Evolutionary conservation across 2,888 invertebrate genomes (phyloP).

Genomic region (Silvanus unidentatus): DNA sequence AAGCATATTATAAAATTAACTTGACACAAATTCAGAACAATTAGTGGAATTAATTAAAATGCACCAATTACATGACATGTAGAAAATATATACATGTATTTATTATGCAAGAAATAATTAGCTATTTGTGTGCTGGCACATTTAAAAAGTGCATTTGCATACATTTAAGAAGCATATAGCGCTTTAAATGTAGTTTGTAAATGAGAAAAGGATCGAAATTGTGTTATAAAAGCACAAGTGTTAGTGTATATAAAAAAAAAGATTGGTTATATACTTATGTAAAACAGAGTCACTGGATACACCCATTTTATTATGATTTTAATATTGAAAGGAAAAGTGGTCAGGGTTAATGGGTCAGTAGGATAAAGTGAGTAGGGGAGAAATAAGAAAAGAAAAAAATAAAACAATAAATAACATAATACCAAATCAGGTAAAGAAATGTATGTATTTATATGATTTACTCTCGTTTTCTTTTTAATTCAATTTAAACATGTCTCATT

Average conservation of each 20-base stretch:
- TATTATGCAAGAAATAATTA: not conserved
- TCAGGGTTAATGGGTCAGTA: constrained; percentile 38
- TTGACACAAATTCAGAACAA: constrained; percentile 1
- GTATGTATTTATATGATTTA: constrained; percentile 20
- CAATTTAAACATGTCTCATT: not conserved
- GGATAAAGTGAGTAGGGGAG: constrained; percentile 18
- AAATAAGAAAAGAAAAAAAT: not conserved
- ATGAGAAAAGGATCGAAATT: no score
- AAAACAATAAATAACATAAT: not conserved
- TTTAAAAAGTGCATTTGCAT: no score
- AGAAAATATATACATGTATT: not conserved
- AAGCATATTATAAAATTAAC: not conserved
- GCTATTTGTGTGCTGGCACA: not conserved
- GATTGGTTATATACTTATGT: no score
- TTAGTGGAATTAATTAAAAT: not conserved
- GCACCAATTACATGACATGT: constrained; percentile 1
- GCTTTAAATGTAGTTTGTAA: no score
- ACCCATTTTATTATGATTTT: not conserved
- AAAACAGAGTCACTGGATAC: no score
- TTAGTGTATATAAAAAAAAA: no score
- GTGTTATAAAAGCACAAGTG: no score
- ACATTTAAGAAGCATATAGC: no score
- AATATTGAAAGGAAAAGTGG: constrained; percentile 24
- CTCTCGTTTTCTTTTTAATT: constrained; percentile 28
- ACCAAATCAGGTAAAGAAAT: constrained; percentile 25